Evolutionary conservation across 1,140 invertebrate genomes (phyloP).

Genomic region (Mycetomoellerius zeteki): DNA sequence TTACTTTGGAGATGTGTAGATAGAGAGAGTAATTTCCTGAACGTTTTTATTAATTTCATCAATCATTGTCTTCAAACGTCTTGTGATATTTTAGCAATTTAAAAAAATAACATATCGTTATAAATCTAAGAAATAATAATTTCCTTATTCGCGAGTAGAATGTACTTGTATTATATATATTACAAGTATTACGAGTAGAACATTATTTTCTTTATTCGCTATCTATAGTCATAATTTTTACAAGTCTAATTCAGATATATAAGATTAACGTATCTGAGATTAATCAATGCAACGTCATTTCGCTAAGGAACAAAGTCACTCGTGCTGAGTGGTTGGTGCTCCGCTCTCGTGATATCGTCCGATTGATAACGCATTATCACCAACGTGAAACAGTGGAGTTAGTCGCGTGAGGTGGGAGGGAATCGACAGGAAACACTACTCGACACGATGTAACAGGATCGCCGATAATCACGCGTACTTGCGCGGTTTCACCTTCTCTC

Average conservation of each 20-base stretch:
- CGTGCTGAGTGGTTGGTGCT: conserved; percentile 3
- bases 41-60: neutral
- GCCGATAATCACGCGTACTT: conserved; percentile 24
- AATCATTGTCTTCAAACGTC: neutral
- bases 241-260: neutral
- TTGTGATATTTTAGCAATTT: neutral
- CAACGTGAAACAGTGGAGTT: neutral
- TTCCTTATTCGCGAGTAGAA: neutral
- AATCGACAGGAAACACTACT: conserved; percentile 43
- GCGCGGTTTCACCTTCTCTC: conserved; percentile 6
- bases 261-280: neutral
- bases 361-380: conserved; percentile 54
- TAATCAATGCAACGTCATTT: conserved; percentile 6
- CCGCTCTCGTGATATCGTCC: conserved; percentile 27
- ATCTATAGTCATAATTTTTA: neutral
- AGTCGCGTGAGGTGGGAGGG: neutral
- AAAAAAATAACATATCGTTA: neutral
- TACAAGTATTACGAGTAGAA: neutral
- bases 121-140: neutral
- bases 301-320: neutral
- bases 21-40: neutral
- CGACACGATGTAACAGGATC: conserved; percentile 35
- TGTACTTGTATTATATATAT: neutral
- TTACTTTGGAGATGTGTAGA: neutral
- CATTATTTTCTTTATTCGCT: neutral